Percentiles rank a stretch among this genome's conserved stretches.
Conservation (phyloP, 2,113 vertebrate species). For the Spea multiplicata region DNA sequence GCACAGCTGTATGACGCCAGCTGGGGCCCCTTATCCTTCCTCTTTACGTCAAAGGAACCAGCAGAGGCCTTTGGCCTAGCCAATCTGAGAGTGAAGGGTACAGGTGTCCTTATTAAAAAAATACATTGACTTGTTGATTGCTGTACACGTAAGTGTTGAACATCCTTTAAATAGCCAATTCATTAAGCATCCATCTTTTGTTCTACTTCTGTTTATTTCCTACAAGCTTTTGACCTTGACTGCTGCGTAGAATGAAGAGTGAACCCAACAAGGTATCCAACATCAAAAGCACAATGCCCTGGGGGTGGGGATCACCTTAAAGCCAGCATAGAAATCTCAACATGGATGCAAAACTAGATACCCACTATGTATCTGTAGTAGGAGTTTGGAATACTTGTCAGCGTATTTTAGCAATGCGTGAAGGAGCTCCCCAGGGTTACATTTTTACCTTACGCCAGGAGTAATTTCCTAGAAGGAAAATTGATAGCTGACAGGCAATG, state of each 20-base stretch:
- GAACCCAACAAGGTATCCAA: conserved; percentile 25
- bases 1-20: conserved; percentile 31
- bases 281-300: conserved; percentile 16
- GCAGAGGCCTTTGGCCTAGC: conserved; percentile 17
- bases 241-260: neutral
- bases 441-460: too few species aligned
- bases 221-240: neutral
- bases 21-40: neutral
- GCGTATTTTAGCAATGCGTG: too few species aligned
- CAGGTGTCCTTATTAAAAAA: neutral
- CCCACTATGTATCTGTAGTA: too few species aligned
- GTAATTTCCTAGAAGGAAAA: too few species aligned
- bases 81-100: conserved; percentile 5
- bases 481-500: too few species aligned
- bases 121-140: neutral
- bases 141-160: neutral
- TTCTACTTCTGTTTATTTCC: conserved; percentile 5
- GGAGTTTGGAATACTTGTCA: too few species aligned
- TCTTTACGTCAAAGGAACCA: conserved; percentile 11
- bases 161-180: neutral
- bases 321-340: too few species aligned
- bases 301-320: neutral
- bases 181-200: conserved; percentile 24
- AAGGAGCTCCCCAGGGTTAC: too few species aligned
- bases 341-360: too few species aligned